Evolutionary conservation across 2,797 vertebrate genomes (phyloP).

Genomic region (Sardinella longiceps): DNA sequence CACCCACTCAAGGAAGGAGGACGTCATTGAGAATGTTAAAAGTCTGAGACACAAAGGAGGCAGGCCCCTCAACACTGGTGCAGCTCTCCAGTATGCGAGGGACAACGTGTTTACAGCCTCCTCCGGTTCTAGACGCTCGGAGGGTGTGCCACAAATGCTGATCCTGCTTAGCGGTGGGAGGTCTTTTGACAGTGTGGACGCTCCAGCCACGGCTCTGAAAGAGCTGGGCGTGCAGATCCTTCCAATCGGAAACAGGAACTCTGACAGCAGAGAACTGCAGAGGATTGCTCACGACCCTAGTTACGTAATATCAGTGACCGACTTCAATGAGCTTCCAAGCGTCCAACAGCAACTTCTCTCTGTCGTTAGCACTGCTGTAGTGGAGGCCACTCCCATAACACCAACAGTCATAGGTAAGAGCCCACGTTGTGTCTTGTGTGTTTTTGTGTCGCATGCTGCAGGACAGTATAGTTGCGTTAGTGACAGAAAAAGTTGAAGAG

Average conservation of each 20-base stretch:
- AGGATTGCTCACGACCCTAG: conserved; percentile 48
- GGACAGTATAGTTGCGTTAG: no score
- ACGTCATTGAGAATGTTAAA: conserved; percentile 68
- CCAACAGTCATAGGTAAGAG: conserved; percentile 41
- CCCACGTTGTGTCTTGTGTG: neutral
- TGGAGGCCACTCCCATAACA: conserved; percentile 25
- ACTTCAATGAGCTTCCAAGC: conserved; percentile 52
- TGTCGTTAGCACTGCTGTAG: conserved; percentile 28
- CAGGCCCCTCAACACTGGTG: conserved; percentile 70
- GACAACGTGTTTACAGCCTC: conserved; percentile 49
- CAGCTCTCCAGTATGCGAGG: conserved; percentile 75
- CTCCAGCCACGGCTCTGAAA: conserved; percentile 53
- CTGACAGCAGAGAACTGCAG: conserved; percentile 57
- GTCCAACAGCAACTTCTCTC: conserved; percentile 50
- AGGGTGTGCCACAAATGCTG: conserved; percentile 42
- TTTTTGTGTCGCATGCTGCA: no score
- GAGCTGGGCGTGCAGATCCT: conserved; percentile 51
- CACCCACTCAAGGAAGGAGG: conserved; percentile 72
- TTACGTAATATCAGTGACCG: conserved; percentile 48
- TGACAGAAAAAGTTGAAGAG: no score
- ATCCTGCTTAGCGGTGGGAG: conserved; percentile 43
- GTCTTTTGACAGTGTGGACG: conserved; percentile 39
- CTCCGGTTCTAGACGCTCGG: conserved; percentile 36
- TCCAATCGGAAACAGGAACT: conserved; percentile 55
- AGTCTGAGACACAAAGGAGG: conserved; percentile 75